Base-by-base conservation (phyloP, 2,888 invertebrate species). In the Melanostoma scalare region DNA sequence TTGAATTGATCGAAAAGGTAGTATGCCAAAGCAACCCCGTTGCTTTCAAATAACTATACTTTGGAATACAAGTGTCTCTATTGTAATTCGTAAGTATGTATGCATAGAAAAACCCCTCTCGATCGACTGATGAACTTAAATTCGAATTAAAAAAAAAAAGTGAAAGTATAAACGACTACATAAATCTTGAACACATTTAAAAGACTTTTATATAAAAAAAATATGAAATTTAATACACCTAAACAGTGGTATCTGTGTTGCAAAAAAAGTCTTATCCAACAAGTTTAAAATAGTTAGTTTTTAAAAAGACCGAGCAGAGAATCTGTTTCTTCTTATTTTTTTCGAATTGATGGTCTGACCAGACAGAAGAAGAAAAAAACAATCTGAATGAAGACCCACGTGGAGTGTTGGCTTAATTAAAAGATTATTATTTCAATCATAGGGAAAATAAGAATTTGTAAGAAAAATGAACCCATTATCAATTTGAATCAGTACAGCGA, bases 181-280 rank as follows among this genome's bases (percentile, higher is more conserved):
- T 8, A 46, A 20, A 65, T 9, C 46, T 40, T 35, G 6, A 50
- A 50, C 35, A 35, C 33, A 35, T 42, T 60, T 5, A 60, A 30
- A 20, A 50, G 46, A 9, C 2, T 60, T 8, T 46, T 44, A 33
- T 61, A 40, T 63, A 36, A 50, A 63, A 42, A 69, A 60, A 61
- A 42, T 74, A 63, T 69, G 74, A 80, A 80, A 80, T 69, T 52
- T 63, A 74, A 73, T 79, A 73, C 79, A 79, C 48, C 44, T n/a
- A 55, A 60, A 73, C 46, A 48, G n/a, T 40, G 36, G 10, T 40
- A 61, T 30, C n/a, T 10, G 4, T 46, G 38, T 33, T 40, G 50
- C 20, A 9, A 46, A 67, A 46, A 33, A 61, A 8, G 36, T 42
- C 10, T 71, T 40, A 42, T 53, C 40, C 38, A 36, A 44, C 36